Percentiles rank a stretch among this genome's conserved stretches.
These are phyloP conservation scores for Sardina pilchardus DNA, from an alignment of 2,113 vertebrate species.

Conservation along the genomic window DNA sequence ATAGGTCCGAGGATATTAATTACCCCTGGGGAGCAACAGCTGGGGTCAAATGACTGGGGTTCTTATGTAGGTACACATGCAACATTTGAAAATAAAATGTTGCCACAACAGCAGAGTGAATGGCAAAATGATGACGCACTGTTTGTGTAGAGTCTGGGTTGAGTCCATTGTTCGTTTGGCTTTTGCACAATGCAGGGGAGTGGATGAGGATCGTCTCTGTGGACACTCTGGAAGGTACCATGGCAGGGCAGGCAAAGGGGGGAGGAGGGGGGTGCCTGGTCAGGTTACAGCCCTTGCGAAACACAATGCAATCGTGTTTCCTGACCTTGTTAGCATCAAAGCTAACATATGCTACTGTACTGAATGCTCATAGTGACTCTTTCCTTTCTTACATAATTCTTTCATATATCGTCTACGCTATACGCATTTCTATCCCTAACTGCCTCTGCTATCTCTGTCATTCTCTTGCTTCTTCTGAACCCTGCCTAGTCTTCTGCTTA, in stretches of 20 bases:
- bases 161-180: constrained; percentile 42
- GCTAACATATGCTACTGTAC: neutral
- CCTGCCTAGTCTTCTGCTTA: neutral
- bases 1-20: neutral
- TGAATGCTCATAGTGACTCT: neutral
- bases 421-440: neutral
- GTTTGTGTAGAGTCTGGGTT: constrained; percentile 21
- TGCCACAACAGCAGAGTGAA: constrained; percentile 12
- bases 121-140: constrained; percentile 38
- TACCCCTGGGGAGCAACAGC: neutral
- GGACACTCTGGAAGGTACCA: constrained; percentile 40
- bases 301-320: constrained; percentile 63
- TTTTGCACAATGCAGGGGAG: constrained; percentile 35
- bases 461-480: neutral
- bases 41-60: too few relatives aligned
- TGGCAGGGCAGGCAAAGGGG: constrained; percentile 48
- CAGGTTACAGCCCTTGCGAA: constrained; percentile 66
- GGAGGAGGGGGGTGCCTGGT: constrained; percentile 27
- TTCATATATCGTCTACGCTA: neutral
- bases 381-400: neutral
- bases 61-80: neutral
- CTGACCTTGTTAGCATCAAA: constrained; percentile 56
- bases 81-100: neutral
- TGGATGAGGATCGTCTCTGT: constrained; percentile 11
- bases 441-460: neutral